These are phyloP conservation scores for Polymixis lichenea DNA, from an alignment of 2,888 invertebrate species.

Conservation along the genomic window DNA sequence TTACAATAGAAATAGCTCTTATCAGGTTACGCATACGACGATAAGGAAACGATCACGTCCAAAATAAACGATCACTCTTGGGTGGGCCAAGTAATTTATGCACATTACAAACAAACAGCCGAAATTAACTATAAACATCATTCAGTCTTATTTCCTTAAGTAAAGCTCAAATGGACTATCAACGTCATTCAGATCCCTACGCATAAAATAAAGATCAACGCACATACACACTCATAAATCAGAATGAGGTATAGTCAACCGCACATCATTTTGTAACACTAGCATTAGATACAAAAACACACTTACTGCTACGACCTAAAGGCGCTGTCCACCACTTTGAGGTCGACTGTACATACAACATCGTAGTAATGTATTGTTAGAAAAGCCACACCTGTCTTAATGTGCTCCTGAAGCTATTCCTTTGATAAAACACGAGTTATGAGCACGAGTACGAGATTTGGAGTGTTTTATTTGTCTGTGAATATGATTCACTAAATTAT, in stretches of 20 bases:
- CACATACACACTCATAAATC: constrained; percentile 33
- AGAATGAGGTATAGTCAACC: background rate
- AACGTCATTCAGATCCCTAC: constrained; percentile 40
- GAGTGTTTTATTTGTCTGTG: constrained; percentile 78
- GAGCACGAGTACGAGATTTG: constrained; percentile 61
- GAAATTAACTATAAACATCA: background rate
- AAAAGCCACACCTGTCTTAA: constrained; percentile 64
- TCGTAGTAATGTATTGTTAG: constrained; percentile 48
- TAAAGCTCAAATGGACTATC: constrained; percentile 31
- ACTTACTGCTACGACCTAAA: background rate
- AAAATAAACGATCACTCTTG: constrained; percentile 24
- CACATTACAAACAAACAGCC: constrained; percentile 10
- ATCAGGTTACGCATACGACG: constrained; percentile 2
- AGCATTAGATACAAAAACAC: background rate
- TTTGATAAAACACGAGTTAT: constrained; percentile 68
- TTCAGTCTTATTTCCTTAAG: background rate
- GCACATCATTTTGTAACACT: background rate
- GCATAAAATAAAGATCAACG: constrained; percentile 42
- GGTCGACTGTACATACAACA: background rate
- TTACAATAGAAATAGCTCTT: constrained; percentile 12
- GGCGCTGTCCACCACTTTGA: no score
- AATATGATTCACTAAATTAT: constrained; percentile 72
- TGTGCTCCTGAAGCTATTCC: constrained; percentile 66
- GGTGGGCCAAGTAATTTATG: constrained; percentile 18
- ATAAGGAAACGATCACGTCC: constrained; percentile 6